These are phyloP conservation scores for Danio kyathit DNA, from an alignment of 2,797 vertebrate species.

Conservation along the genomic window DNA sequence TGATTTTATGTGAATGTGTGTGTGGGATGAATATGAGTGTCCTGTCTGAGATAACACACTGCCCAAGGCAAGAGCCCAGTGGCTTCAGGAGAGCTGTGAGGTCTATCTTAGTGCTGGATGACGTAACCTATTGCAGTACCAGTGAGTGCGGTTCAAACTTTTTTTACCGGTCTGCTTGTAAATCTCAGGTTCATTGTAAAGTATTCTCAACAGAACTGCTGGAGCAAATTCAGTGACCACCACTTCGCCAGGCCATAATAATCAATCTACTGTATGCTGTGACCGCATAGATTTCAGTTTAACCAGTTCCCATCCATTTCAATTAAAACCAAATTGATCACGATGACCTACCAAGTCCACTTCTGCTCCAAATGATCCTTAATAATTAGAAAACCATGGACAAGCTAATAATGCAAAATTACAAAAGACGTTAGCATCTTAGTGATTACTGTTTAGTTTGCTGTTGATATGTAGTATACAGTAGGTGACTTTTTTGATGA, in stretches of 20 bases:
- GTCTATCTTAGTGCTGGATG: constrained; percentile 13
- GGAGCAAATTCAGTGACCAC: constrained; percentile 13
- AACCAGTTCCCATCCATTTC: neutral
- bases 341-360: neutral
- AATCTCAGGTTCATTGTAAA: constrained; percentile 20
- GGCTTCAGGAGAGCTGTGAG: constrained; percentile 44
- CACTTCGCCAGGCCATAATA: constrained; percentile 59
- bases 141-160: constrained; percentile 13
- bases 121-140: constrained; percentile 24
- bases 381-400: too few species aligned
- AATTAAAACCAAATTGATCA: neutral
- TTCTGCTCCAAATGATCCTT: neutral
- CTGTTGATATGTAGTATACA: too few species aligned
- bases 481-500: too few species aligned
- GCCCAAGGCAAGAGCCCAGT: constrained; percentile 37
- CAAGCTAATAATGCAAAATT: neutral
- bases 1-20: neutral
- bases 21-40: constrained; percentile 2
- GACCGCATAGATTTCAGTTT: neutral
- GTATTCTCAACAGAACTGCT: neutral
- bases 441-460: too few species aligned
- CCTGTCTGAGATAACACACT: constrained; percentile 60
- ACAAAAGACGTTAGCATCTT: too few species aligned
- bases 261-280: constrained; percentile 45
- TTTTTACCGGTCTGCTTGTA: constrained; percentile 27